Evolutionary conservation across 2,888 invertebrate genomes (phyloP), one percentile per base, ranked within the genome.

Genomic region (Agrochola circellaris): DNA sequence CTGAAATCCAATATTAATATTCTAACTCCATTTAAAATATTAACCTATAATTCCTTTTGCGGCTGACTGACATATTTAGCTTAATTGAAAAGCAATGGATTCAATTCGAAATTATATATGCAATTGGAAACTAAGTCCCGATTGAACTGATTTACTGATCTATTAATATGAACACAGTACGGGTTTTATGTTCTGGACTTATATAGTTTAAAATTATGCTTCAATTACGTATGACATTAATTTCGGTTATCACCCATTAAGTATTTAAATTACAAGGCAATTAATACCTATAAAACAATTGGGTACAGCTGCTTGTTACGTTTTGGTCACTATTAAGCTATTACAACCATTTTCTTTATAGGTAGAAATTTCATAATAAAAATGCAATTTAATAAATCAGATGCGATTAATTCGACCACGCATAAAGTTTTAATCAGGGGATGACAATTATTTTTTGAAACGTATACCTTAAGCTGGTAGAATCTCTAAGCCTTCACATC

Each of bases 31-130:
- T 83, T 83, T 78, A 78, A 83, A 86, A 75, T 70, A 74, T 75
- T 61, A 73, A 60, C 73, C 58, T 26, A 74, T 79, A 75, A 73
- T 75, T 69, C 66, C 66, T 73, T 38, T 56, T 54, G 70, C 15
- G 66, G 72, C 38, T 64, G 64, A 79, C 69, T 75, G 74, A 73
- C 84, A 67, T 73, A 75, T 83, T 83, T 75, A 79, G 79, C 84
- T 67, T 80, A 87, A 82, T 88, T 86, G 77, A 80, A 86, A 86
- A 79, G 62, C 76, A 80, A 87, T 82, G 65, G 66, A 75, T 73
- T 75, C 65, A 62, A 72, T 58, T 48, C 56, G 61, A 67, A 75
- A 82, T 79, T 75, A 76, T 56, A 42, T 67, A 79, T 79, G 58
- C 77, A 77, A 77, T 82, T 64, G 66, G 77, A 79, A 82, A 77